Evolutionary conservation across 2,113 vertebrate genomes (phyloP).

Genomic region (Cyphomyrus plagiostoma): DNA sequence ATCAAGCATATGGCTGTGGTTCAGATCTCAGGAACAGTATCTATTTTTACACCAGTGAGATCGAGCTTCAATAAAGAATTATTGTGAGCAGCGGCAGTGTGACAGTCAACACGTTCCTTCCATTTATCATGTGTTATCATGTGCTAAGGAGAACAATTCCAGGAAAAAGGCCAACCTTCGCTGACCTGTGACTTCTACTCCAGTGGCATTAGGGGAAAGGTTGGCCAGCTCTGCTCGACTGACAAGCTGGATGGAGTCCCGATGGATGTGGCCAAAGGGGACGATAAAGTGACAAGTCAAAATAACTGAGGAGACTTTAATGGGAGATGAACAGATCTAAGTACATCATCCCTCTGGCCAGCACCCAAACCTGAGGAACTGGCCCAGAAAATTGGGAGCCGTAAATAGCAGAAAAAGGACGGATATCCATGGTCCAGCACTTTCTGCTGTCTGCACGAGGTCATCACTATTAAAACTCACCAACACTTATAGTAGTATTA

Average conservation of each 20-base stretch:
- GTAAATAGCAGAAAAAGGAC: background rate
- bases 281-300: background rate
- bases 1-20: background rate
- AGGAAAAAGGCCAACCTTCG: background rate
- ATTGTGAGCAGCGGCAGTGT: background rate
- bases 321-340: background rate
- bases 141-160: constrained; percentile 35
- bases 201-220: background rate
- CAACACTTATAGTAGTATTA: background rate
- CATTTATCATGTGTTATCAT: background rate
- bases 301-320: background rate
- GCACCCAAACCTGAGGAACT: background rate
- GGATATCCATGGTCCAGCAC: background rate
- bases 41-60: background rate
- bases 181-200: background rate
- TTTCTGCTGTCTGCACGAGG: background rate
- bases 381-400: background rate
- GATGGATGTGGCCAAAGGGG: background rate
- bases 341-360: background rate
- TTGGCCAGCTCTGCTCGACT: background rate
- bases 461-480: background rate
- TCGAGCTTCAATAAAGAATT: background rate
- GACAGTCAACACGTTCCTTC: background rate
- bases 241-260: constrained; percentile 12
- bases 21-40: background rate